These are phyloP conservation scores for Sinotaia quadrata DNA, from an alignment of 2,888 invertebrate genomes.

Conservation along the genomic window DNA sequence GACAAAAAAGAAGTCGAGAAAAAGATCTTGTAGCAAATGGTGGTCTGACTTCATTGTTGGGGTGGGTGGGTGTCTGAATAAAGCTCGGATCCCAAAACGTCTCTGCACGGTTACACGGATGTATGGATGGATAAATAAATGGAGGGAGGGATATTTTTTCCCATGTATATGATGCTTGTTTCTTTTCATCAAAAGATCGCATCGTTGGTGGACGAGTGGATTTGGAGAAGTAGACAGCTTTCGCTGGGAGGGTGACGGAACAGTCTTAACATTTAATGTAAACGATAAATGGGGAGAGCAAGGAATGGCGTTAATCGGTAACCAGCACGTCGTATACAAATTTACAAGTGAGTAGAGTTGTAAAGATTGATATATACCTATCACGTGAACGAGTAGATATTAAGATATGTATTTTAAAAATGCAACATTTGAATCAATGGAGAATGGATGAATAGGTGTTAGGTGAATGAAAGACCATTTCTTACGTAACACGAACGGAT, in stretches of 20 bases:
- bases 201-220: constrained; percentile 39
- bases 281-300: constrained; percentile 24
- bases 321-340: constrained; percentile 33
- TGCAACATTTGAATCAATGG: too few species aligned
- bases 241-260: constrained; percentile 35
- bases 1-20: too few species aligned
- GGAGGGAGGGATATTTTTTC: not conserved
- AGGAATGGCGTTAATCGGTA: not conserved
- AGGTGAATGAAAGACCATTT: too few species aligned
- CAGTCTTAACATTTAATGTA: constrained; percentile 11
- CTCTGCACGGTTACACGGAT: too few species aligned
- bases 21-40: too few species aligned
- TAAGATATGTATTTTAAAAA: not conserved
- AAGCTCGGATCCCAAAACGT: too few species aligned
- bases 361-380: too few species aligned
- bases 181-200: constrained; percentile 9
- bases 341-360: constrained; percentile 37
- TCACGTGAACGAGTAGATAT: not conserved
- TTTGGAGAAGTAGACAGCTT: constrained; percentile 23
- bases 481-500: too few species aligned
- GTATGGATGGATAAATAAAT: too few species aligned
- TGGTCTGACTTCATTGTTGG: too few species aligned
- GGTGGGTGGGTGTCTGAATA: too few species aligned
- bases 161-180: not conserved
- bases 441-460: too few species aligned